Percentiles rank a stretch among this genome's conserved stretches.
phyloP scores from a whole-genome alignment of 2,113 vertebrate genomes.

The Engraulis encrasicolus region DNA sequence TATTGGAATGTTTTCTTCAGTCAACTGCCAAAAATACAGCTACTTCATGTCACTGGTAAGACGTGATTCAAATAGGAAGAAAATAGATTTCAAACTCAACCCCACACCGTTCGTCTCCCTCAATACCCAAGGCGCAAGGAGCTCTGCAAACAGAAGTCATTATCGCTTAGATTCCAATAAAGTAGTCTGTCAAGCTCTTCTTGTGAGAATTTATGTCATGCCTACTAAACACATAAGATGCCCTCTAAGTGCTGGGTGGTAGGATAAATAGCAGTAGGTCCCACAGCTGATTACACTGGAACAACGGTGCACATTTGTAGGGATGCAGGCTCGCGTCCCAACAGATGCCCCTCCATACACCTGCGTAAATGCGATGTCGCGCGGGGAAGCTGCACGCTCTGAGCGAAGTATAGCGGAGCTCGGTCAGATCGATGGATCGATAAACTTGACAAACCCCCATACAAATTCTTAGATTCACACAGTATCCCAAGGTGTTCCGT shows the following conservation, averaged over 20 bases:
- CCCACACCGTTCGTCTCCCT: conserved; percentile 56
- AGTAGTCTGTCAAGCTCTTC: conserved; percentile 73
- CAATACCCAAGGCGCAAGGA: conserved; percentile 66
- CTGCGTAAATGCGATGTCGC: conserved; percentile 55
- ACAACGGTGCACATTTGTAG: conserved; percentile 77
- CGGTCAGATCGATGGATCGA: conserved; percentile 2
- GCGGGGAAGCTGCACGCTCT: background rate
- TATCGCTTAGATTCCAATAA: conserved; percentile 74
- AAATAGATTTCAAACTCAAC: conserved; percentile 53
- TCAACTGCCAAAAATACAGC: conserved; percentile 58
- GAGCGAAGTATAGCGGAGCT: conserved; percentile 12
- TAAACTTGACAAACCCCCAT: conserved; percentile 21
- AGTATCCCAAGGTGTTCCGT: background rate
- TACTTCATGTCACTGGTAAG: conserved; percentile 62
- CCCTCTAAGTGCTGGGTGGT: conserved; percentile 71
- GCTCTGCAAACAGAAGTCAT: conserved; percentile 74
- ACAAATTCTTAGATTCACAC: conserved; percentile 24
- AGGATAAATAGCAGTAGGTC: conserved; percentile 74
- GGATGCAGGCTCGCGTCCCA: conserved; percentile 59
- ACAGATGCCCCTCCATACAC: conserved; percentile 64
- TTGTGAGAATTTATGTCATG: conserved; percentile 73
- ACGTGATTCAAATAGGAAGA: conserved; percentile 23
- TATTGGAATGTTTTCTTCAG: conserved; percentile 61
- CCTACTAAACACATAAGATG: conserved; percentile 71
- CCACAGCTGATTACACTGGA: conserved; percentile 84